Evolutionary conservation across 2,113 vertebrate species (phyloP).

Genomic region (Cepphus grylle): DNA sequence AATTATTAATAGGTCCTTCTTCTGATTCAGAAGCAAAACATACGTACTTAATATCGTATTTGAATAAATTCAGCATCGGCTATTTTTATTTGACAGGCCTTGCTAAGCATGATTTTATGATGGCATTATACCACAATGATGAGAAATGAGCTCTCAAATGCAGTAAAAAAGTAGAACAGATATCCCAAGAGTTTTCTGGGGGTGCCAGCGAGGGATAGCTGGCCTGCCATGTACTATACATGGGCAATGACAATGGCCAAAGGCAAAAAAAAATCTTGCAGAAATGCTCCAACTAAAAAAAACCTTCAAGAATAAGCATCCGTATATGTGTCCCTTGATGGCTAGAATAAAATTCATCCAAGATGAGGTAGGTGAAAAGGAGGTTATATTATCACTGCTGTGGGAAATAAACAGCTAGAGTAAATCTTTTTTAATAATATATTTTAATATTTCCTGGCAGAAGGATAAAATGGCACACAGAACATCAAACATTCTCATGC

Average conservation of each 20-base stretch:
- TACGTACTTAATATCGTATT: background rate
- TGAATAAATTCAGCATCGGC: background rate
- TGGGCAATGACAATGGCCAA: background rate
- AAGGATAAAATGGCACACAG: background rate
- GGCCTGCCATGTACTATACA: background rate
- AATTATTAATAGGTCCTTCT: background rate
- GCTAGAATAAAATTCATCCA: conserved; percentile 33
- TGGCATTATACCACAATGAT: background rate
- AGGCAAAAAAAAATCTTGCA: background rate
- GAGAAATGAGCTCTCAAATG: background rate
- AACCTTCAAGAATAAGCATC: background rate
- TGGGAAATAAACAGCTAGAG: conserved; percentile 29
- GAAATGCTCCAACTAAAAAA: conserved; percentile 6
- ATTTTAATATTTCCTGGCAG: conserved; percentile 41
- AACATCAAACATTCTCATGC: background rate
- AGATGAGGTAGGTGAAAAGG: conserved; percentile 41
- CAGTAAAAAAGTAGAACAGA: background rate
- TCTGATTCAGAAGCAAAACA: background rate
- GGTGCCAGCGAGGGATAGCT: background rate
- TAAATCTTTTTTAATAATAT: conserved; percentile 16
- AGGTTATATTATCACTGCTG: background rate
- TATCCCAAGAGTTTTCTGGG: background rate
- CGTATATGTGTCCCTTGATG: background rate
- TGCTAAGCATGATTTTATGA: background rate
- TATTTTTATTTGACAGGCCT: background rate